Conservation (phyloP, 2,113 vertebrate species). For the Fregata magnificens region DNA sequence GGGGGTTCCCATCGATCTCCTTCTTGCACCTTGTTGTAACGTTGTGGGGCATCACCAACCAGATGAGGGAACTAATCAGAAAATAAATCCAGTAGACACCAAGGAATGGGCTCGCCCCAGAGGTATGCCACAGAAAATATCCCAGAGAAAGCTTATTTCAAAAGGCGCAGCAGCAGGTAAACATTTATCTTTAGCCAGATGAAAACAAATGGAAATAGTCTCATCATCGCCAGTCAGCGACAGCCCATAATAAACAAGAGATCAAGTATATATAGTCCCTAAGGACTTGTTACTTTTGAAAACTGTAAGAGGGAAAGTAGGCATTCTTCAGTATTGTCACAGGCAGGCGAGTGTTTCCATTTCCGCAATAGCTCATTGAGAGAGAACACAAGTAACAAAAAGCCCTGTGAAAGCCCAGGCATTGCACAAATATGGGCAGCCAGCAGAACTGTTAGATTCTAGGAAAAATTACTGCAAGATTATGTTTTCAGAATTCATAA, state of each 20-base stretch:
- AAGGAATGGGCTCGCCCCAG: not conserved
- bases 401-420: not conserved
- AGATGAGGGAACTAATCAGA: not conserved
- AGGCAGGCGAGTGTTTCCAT: not conserved
- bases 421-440: fast-evolving
- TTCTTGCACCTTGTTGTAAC: not conserved
- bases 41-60: not conserved
- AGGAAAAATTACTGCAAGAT: not conserved
- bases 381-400: not conserved
- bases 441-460: not conserved
- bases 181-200: not conserved
- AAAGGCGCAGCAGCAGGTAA: not conserved
- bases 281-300: not conserved
- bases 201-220: not conserved
- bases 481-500: not conserved
- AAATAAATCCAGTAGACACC: not conserved
- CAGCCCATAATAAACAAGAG: not conserved
- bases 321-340: not conserved
- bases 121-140: not conserved
- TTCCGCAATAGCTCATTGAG: not conserved
- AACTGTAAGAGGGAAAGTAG: not conserved
- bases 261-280: not conserved
- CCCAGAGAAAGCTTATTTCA: not conserved
- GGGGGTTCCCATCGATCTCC: not conserved
- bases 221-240: not conserved